Evolutionary conservation across 2,113 vertebrate species (phyloP), one percentile per base, ranked within the genome.

Genomic region (Oryzias celebensis): DNA sequence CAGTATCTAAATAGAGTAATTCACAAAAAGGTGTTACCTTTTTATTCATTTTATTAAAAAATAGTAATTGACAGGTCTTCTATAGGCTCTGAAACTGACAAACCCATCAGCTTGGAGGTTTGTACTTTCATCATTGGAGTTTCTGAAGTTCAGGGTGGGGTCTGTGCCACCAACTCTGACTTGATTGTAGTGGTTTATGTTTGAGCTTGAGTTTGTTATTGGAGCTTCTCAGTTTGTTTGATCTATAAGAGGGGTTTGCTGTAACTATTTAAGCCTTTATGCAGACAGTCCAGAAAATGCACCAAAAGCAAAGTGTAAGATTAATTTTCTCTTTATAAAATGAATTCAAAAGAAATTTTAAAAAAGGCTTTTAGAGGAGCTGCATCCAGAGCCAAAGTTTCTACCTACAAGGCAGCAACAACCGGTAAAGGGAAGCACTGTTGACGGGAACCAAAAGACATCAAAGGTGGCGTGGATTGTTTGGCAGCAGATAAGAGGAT

Each of bases 401-500:
- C 36, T 12, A 36, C 36, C 36, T 8, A 36, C 10, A 36, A 36
- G 36, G 36, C 36, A 10, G 36, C 36, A 36, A 36, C 36, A 8
- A 36, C 36, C 36, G 10, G 36, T 36, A 58, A 59, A 49, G 69
- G 61, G 54, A 78, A 42, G 16, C 51, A 46, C 65, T 65, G 60
- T 56, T 67, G 50, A 67, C 62, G 57, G 55, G 62, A 64, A 51
- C 22, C 57, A 51, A 58, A 62, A 49, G 28, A 50, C 67, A 81
- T 83, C 68, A 80, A 73, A 82, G 73, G 49, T 61, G 61, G n/a
- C 1, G 51, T 49, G 56, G 72, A 66, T 69, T 71, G 55, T 62
- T 70, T 77, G 72, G 72, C 75, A 71, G 52, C 53, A 72, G 72
- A 80, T 69, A 57, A 80, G 54, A 80, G 45, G 44, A 71, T 45